Percentiles rank a stretch among this genome's conserved stretches.
Evolutionary conservation across 1,140 invertebrate species (phyloP).

Genomic region (Stenopsyche tienmushanensis): DNA sequence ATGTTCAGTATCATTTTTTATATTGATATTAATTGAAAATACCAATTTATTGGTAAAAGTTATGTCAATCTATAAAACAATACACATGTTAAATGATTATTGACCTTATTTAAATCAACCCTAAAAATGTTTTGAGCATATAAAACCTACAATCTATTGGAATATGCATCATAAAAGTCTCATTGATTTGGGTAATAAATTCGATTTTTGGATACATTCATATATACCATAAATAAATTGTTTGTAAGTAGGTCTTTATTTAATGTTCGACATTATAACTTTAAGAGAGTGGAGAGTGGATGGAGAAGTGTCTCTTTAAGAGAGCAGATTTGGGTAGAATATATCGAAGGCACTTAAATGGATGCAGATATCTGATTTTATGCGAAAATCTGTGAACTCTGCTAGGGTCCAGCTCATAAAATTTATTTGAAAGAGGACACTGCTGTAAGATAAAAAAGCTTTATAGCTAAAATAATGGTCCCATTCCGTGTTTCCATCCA

Average conservation of each 20-base stretch:
- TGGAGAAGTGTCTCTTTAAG: no score
- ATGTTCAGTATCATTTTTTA: no score
- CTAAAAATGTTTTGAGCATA: no score
- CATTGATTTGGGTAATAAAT: background rate
- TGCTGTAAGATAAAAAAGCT: conserved; percentile 21
- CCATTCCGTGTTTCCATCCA: background rate
- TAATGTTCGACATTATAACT: no score
- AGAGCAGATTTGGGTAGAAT: background rate
- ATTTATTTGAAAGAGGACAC: conserved; percentile 19
- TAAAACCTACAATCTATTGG: no score
- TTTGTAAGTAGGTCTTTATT: background rate
- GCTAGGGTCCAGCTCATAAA: conserved; percentile 11
- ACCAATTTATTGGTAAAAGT: no score
- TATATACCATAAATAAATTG: background rate
- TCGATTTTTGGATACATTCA: background rate
- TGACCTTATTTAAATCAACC: no score
- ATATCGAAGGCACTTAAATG: background rate
- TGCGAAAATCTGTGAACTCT: conserved; percentile 1
- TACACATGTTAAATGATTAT: no score
- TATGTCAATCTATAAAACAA: no score
- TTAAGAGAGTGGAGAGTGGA: no score
- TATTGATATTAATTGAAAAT: no score
- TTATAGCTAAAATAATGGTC: conserved; percentile 22
- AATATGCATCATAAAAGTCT: no score
- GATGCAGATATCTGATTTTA: conserved; percentile 16